A percentile compares a stretch with the other conserved stretches of the same genome.
phyloP scores from a whole-genome alignment of 64 coral and sea anemone genomes.

The Cladopsammia gracilis region DNA sequence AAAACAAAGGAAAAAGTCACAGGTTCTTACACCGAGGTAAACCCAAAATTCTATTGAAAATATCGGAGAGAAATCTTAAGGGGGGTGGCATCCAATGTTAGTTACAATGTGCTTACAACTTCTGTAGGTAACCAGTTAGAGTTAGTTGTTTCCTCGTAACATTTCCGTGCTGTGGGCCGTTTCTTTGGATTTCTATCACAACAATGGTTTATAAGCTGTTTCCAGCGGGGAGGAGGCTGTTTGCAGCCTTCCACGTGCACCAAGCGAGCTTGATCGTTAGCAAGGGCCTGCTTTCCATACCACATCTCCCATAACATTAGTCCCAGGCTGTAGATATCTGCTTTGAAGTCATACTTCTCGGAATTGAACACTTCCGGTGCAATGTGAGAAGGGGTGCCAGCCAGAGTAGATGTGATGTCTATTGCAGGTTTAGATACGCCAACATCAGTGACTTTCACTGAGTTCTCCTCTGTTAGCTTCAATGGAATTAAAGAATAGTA shows the following conservation, averaged over 20 bases:
- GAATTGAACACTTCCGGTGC: slow-evolving; percentile 14
- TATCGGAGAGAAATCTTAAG: too few species aligned
- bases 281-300: slow-evolving; percentile 26
- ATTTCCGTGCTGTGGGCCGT: not conserved
- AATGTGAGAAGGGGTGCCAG: not conserved
- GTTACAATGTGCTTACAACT: too few species aligned
- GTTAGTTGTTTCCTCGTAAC: not conserved
- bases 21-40: too few species aligned
- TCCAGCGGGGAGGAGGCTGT: too few species aligned
- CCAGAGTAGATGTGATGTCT: slow-evolving; percentile 26
- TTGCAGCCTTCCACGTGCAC: not conserved
- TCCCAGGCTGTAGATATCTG: too few species aligned
- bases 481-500: not conserved
- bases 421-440: not conserved
- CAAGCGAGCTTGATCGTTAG: not conserved
- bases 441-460: too few species aligned
- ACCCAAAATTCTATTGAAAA: too few species aligned
- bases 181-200: not conserved
- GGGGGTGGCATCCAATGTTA: too few species aligned
- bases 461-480: slow-evolving; percentile 10
- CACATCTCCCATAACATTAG: too few species aligned
- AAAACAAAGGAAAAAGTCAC: too few species aligned
- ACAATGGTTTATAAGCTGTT: not conserved
- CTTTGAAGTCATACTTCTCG: not conserved
- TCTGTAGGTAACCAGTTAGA: not conserved